Conservation (phyloP, 2,888 invertebrate species). For the Aphelenchoides bicaudatus region DNA sequence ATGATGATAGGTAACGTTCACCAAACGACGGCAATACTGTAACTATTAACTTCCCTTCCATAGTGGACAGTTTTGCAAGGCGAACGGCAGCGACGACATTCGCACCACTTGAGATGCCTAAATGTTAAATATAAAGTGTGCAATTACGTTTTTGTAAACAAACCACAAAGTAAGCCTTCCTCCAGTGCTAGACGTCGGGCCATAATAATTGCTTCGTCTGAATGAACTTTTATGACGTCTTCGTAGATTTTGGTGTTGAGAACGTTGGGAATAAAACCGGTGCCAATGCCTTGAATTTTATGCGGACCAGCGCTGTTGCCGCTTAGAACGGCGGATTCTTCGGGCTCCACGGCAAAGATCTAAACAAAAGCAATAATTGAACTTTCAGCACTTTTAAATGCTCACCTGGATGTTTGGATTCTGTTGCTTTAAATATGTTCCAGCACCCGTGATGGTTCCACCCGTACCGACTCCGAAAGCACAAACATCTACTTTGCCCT, state of each 20-base stretch:
- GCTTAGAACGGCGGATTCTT: conserved; percentile 50
- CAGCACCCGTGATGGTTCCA: conserved; percentile 55
- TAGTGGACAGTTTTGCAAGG: conserved; percentile 47
- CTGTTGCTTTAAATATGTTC: conserved; percentile 45
- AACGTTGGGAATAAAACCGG: conserved; percentile 52
- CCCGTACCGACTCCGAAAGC: conserved; percentile 58
- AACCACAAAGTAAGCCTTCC: conserved; percentile 52
- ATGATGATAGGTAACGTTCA: conserved; percentile 56
- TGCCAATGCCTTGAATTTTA: conserved; percentile 58
- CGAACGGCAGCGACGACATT: conserved; percentile 51
- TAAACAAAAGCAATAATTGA: conserved; percentile 20
- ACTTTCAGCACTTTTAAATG: neutral
- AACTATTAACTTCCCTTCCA: conserved; percentile 52
- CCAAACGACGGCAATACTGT: conserved; percentile 57
- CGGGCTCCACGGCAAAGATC: conserved; percentile 56
- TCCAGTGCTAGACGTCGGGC: conserved; percentile 46
- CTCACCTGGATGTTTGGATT: conserved; percentile 45
- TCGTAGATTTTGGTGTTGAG: conserved; percentile 47
- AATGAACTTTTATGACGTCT: conserved; percentile 45
- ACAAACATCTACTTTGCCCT: conserved; percentile 50
- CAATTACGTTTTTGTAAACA: neutral
- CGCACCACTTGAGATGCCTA: conserved; percentile 57
- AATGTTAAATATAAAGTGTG: neutral
- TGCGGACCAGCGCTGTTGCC: conserved; percentile 50
- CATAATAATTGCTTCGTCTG: conserved; percentile 50